phyloP scores from a whole-genome alignment of 2,113 vertebrate species.

The Mirza zaza region DNA sequence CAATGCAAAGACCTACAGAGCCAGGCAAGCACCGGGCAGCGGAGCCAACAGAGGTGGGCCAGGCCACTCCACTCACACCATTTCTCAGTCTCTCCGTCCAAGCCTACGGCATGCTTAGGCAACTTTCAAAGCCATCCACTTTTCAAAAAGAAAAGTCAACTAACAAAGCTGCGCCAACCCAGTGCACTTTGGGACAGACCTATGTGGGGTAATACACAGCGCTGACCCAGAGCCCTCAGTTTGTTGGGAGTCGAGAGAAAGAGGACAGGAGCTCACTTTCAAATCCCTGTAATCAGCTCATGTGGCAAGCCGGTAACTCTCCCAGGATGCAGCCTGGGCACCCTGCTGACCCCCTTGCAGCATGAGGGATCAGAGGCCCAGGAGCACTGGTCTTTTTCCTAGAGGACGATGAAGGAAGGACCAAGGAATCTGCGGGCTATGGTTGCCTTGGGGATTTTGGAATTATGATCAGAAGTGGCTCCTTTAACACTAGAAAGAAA shows the following conservation, averaged over 20 bases:
- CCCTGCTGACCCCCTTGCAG: neutral
- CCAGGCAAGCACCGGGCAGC: neutral
- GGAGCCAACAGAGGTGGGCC: neutral
- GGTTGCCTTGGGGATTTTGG: neutral
- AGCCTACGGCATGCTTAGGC: constrained; percentile 35
- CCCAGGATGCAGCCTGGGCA: neutral
- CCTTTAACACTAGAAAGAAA: neutral
- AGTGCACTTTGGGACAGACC: constrained; percentile 71
- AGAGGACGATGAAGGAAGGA: neutral
- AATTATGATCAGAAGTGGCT: neutral
- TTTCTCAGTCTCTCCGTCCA: neutral
- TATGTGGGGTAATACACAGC: neutral
- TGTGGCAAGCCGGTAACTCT: neutral
- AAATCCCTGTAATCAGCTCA: neutral
- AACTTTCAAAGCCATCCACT: constrained; percentile 51
- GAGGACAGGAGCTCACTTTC: neutral
- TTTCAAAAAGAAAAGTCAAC: constrained; percentile 51
- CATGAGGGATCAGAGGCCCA: neutral
- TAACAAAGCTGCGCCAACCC: neutral
- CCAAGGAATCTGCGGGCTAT: neutral
- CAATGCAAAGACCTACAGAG: neutral
- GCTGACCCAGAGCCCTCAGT: neutral
- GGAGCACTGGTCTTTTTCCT: neutral
- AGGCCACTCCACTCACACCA: neutral
- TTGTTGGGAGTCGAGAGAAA: neutral